Percentiles rank a stretch among this genome's conserved stretches.
These are phyloP conservation scores for Morinoia aosen DNA, from an alignment of 2,888 invertebrate genomes.

Conservation along the genomic window DNA sequence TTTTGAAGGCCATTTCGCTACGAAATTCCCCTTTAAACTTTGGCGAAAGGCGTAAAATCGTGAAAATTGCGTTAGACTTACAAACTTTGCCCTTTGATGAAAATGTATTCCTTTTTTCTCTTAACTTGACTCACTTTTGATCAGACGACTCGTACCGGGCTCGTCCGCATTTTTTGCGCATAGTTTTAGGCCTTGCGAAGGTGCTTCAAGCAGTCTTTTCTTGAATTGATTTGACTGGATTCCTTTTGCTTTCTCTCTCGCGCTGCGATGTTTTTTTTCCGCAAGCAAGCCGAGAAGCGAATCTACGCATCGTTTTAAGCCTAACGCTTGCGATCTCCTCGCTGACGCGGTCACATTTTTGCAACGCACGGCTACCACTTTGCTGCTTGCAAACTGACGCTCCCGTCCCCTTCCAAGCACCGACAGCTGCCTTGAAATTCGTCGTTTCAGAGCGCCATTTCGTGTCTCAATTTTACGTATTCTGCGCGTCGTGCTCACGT, in stretches of 20 bases:
- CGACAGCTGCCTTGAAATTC: background rate
- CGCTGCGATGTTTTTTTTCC: background rate
- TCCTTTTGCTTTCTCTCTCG: constrained; percentile 21
- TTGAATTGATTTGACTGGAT: background rate
- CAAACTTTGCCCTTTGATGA: background rate
- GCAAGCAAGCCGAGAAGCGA: background rate
- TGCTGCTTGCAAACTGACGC: constrained; percentile 44
- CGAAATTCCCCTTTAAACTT: background rate
- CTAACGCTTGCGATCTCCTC: background rate
- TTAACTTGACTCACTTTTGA: background rate
- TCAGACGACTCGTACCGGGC: background rate
- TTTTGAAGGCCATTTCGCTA: background rate
- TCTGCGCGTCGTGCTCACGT: background rate
- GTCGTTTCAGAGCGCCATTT: background rate
- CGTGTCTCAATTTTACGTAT: background rate
- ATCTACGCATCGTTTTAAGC: constrained; percentile 24
- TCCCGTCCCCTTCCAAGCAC: background rate
- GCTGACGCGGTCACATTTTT: constrained; percentile 8
- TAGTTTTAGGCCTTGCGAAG: background rate
- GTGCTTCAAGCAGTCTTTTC: background rate
- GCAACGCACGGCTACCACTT: background rate
- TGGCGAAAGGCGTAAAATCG: background rate
- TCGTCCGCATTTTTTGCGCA: background rate
- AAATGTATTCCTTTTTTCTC: too few species aligned
- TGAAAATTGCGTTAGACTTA: background rate